A percentile compares a stretch with the other conserved stretches of the same genome.
phyloP scores from a whole-genome alignment of 1,140 invertebrate genomes.

The Drosophila biarmipes region DNA sequence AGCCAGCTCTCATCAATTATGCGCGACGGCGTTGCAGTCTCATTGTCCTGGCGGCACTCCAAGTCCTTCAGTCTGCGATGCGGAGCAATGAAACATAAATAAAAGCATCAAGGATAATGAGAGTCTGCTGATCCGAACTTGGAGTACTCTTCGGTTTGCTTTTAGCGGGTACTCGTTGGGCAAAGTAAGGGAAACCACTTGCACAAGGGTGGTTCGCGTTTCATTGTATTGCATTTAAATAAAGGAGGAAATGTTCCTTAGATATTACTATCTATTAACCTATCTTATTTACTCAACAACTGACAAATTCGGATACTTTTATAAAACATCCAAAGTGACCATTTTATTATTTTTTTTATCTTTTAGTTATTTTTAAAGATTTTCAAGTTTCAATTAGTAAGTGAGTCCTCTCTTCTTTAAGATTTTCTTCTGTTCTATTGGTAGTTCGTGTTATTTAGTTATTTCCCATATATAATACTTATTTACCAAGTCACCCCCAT shows the following conservation, averaged over 20 bases:
- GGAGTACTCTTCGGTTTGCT: slow-evolving; percentile 18
- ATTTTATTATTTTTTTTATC: too few relatives aligned
- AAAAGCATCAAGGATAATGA: slow-evolving; percentile 36
- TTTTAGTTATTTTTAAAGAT: too few relatives aligned
- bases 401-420: too few relatives aligned
- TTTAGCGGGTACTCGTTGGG: slow-evolving; percentile 14
- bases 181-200: slow-evolving; percentile 1
- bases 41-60: slow-evolving; percentile 62
- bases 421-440: too few relatives aligned
- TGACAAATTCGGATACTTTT: too few relatives aligned
- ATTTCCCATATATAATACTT: neutral
- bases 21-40: slow-evolving; percentile 57
- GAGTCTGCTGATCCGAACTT: slow-evolving; percentile 32
- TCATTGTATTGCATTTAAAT: neutral
- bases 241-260: neutral
- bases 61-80: slow-evolving; percentile 66
- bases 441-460: too few relatives aligned
- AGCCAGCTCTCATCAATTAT: slow-evolving; percentile 84
- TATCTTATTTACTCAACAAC: neutral
- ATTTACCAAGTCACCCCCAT: neutral
- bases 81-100: slow-evolving; percentile 60
- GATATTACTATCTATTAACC: neutral
- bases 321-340: too few relatives aligned
- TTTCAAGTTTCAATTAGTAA: too few relatives aligned
- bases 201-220: neutral